Conservation (phyloP, 2,888 invertebrate genomes). For the Drosophila multiciliata region DNA sequence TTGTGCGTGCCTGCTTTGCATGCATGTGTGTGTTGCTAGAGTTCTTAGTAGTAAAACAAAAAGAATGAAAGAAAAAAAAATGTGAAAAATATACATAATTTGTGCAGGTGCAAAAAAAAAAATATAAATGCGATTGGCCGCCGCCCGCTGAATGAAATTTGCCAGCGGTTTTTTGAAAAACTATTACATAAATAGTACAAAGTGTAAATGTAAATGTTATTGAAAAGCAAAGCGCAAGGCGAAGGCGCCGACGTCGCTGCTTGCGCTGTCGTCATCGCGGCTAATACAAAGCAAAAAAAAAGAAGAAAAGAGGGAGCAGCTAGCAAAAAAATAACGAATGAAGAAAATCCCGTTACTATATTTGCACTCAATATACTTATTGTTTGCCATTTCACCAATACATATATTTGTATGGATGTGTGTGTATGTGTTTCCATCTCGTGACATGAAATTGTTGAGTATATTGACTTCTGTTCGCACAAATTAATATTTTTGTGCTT, state of each 20-base stretch:
- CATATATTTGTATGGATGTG: slow-evolving; percentile 13
- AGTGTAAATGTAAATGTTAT: slow-evolving; percentile 80
- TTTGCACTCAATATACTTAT: slow-evolving; percentile 58
- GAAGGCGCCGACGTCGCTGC: slow-evolving; percentile 65
- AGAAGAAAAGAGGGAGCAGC: slow-evolving; percentile 57
- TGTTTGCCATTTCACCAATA: slow-evolving; percentile 48
- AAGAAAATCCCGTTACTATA: slow-evolving; percentile 58
- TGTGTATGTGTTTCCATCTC: slow-evolving; percentile 50
- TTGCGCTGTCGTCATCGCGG: slow-evolving; percentile 76
- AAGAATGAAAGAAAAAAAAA: slow-evolving; percentile 52
- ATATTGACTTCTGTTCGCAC: slow-evolving; percentile 62
- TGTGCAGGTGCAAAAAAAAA: slow-evolving; percentile 46
- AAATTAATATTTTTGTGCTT: slow-evolving; percentile 57
- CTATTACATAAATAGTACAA: slow-evolving; percentile 77
- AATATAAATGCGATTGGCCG: slow-evolving; percentile 29
- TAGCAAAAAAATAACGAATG: slow-evolving; percentile 19
- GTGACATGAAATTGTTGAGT: slow-evolving; percentile 62
- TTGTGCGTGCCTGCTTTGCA: slow-evolving; percentile 61
- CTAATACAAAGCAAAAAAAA: slow-evolving; percentile 49
- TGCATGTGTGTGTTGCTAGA: slow-evolving; percentile 56
- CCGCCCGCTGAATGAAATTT: slow-evolving; percentile 51
- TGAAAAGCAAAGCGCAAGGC: slow-evolving; percentile 72
- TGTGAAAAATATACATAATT: slow-evolving; percentile 60
- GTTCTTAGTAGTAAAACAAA: slow-evolving; percentile 72
- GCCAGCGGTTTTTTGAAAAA: slow-evolving; percentile 61